Base-by-base conservation (phyloP, 2,797 vertebrate genomes). In the Garrulus glandarius region DNA sequence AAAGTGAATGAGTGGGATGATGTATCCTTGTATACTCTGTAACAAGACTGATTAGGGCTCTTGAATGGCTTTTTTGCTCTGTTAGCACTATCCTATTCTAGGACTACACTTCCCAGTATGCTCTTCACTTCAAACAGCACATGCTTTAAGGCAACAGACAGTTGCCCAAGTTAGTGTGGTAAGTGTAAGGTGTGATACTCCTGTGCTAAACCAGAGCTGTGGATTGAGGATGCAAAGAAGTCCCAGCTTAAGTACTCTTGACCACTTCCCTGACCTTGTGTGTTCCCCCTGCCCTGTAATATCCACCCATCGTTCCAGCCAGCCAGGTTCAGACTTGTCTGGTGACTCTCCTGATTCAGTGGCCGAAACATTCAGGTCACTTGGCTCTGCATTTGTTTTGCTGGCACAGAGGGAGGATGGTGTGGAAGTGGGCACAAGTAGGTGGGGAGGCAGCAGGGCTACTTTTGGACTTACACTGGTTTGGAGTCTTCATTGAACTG, bases 101-200 rank as follows among this genome's bases (percentile, higher is more conserved):
- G 94, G 39, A 93, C 94, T 96, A 89, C 91, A 91, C 3, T 53
- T 95, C 92, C 96, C 89, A 74, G 70, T 4, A 1, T 72, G 23
- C 81, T 23, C 39, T 50, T 55, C 52, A 0, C 57, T 50, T 39
- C 39, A 23, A 1, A 21, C 39, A 18, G 57, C 39, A 4, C 15
- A 27, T 47, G 46, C 27, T 70, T 46, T 63, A 53, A 2, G 8
- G 64, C 30, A n/a, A 16, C 32, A 34, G 69, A 13, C 20, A 2
- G 8, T 16, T 46, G 4, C 17, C 23, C 52, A 2, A 30, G 22
- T 53, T 23, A 39, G n/a, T 30, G 0, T 5, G 12, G 5, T 14
- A 2, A 7, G 15, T 15, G 49, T 20, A 7, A 61, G 24, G 24
- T 47, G 5, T 5, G 16, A 24, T 26, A 4, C 4, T 80, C 15